Evolutionary conservation across 2,888 invertebrate species (phyloP), one percentile per base, ranked within the genome.

Genomic region (Oxyteleia sp.): DNA sequence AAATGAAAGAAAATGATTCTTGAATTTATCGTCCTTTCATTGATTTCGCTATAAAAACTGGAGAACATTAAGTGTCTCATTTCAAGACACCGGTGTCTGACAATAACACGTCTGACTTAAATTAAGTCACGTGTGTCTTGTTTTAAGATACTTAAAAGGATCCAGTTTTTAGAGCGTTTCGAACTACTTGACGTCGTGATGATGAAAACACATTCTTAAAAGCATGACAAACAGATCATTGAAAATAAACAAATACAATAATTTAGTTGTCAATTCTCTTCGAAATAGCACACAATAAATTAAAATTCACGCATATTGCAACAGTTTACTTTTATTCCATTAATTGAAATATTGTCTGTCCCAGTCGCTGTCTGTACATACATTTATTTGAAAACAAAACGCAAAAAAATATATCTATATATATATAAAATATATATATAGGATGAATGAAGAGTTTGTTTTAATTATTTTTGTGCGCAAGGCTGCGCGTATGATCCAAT

Each of bases 401-500:
- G 13, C 45, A 45, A 53, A 63, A 69, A 49, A n/a, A n/a, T n/a
- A n/a, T n/a, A n/a, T n/a, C n/a, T n/a, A n/a, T n/a, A n/a, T n/a
- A n/a, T n/a, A n/a, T n/a, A n/a, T n/a, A n/a, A n/a, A n/a, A n/a
- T n/a, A 23, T 5, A 10, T 23, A 41, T 68, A 53, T 41, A 53
- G 26, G 59, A 63, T 55, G 47, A 69, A 74, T 81, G 53, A 68
- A 72, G 13, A 68, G 29, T 53, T 41, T 35, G 63, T 51, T 61
- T 53, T 32, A 68, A 45, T 63, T 59, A 75, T 20, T 79, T 79
- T 64, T 41, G 43, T 71, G 64, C 66, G 64, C 79, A 71, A 79
- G 63, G 79, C 41, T 53, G 51, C 66, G 66, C 80, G 72, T 53
- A 57, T 71, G 76, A 71, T 71, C 71, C 71, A 75, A 63, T 81